These are phyloP conservation scores for Cyprinodon brontotheroides DNA, from an alignment of 2,113 vertebrate species.

Conservation along the genomic window DNA sequence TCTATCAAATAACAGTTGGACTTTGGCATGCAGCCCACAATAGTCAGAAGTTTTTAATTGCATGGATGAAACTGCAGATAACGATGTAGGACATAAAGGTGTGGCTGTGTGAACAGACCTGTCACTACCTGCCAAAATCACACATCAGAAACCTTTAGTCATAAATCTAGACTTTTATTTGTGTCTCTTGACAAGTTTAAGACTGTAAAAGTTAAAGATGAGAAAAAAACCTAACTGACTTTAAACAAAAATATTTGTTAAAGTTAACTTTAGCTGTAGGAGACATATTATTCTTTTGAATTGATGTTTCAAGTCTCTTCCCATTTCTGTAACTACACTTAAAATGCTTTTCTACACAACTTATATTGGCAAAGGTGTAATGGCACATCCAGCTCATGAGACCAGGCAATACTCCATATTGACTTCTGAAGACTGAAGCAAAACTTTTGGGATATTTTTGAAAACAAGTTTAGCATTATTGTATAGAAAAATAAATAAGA, in stretches of 20 bases:
- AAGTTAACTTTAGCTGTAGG: conserved; percentile 59
- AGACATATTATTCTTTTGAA: conserved; percentile 17
- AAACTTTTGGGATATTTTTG: neutral
- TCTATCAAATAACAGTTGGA: no score
- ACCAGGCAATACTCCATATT: neutral
- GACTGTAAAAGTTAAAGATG: conserved; percentile 24
- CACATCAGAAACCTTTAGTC: conserved; percentile 43
- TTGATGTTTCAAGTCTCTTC: no score
- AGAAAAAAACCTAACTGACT: conserved; percentile 43
- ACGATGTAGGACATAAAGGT: conserved; percentile 13
- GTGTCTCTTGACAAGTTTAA: conserved; percentile 30
- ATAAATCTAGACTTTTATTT: conserved; percentile 41
- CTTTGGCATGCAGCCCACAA: neutral
- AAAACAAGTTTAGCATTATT: no score
- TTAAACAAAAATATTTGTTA: conserved; percentile 49
- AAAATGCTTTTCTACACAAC: neutral
- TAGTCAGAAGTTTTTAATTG: neutral
- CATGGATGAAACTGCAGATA: neutral
- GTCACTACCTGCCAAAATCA: conserved; percentile 68
- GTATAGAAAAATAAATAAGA: no score
- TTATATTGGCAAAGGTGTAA: neutral
- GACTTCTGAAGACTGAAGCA: neutral
- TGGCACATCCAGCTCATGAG: neutral
- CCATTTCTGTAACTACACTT: no score
- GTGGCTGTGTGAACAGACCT: conserved; percentile 59